These are phyloP conservation scores for Crocodylus rhombifer DNA, from an alignment of 2,797 vertebrate species.

Conservation along the genomic window DNA sequence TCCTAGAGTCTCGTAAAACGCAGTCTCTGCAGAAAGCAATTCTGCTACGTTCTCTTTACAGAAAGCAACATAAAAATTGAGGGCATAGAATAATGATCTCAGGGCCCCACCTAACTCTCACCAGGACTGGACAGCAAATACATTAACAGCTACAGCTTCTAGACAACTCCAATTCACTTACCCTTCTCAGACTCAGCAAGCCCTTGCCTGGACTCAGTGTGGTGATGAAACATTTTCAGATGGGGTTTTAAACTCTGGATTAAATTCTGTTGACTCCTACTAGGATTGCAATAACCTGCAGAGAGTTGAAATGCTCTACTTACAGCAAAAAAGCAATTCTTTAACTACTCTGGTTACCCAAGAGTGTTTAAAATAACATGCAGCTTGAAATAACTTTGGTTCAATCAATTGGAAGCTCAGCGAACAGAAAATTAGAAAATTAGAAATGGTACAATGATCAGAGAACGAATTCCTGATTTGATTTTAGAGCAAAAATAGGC, in stretches of 20 bases:
- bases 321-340: accelerated
- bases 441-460: neutral
- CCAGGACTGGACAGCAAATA: neutral
- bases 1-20: neutral
- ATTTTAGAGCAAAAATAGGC: neutral
- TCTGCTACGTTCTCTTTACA: neutral
- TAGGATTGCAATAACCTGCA: conserved; percentile 86
- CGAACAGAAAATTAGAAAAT: neutral
- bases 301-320: conserved; percentile 78
- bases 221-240: conserved; percentile 82
- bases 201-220: conserved; percentile 73
- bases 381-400: neutral
- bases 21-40: neutral
- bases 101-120: conserved; percentile 53
- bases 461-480: neutral
- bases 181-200: conserved; percentile 77
- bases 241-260: conserved; percentile 86
- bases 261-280: conserved; percentile 87
- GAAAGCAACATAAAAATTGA: neutral
- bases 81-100: neutral
- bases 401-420: accelerated
- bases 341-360: neutral
- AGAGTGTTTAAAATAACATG: neutral
- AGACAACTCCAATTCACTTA: conserved; percentile 81
- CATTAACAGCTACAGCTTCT: conserved; percentile 58